These are phyloP conservation scores for Cyphomyrmex costatus DNA, from an alignment of 1,140 invertebrate species.

Conservation along the genomic window DNA sequence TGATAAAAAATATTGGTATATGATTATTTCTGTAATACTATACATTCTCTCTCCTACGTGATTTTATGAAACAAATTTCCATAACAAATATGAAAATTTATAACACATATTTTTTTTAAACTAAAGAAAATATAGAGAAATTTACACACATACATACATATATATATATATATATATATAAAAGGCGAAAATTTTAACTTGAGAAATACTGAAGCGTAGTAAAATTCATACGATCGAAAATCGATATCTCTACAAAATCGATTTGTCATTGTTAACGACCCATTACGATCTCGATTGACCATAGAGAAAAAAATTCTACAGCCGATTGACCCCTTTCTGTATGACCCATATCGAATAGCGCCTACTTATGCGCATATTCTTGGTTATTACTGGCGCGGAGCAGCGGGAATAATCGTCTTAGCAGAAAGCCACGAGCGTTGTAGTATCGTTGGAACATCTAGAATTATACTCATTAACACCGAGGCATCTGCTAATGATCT, in stretches of 20 bases:
- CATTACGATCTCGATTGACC: constrained; percentile 50
- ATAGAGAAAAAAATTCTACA: constrained; percentile 55
- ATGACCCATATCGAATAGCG: constrained; percentile 62
- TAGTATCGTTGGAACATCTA: constrained; percentile 77
- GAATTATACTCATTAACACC: constrained; percentile 79
- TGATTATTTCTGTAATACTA: neutral
- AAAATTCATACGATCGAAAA: constrained; percentile 1
- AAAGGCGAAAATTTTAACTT: neutral
- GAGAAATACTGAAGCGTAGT: neutral
- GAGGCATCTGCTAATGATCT: constrained; percentile 78
- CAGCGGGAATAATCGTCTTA: constrained; percentile 75
- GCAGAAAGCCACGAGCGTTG: constrained; percentile 67
- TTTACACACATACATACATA: too few species aligned
- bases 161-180: too few species aligned
- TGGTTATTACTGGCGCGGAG: constrained; percentile 42
- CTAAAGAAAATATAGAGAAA: neutral
- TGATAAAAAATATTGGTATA: neutral
- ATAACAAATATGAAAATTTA: neutral
- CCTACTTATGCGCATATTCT: constrained; percentile 70
- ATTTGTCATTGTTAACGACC: constrained; percentile 47
- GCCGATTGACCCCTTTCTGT: constrained; percentile 67
- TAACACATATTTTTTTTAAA: neutral
- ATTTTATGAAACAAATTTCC: constrained; percentile 11
- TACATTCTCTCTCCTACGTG: neutral
- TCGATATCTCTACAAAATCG: constrained; percentile 31